phyloP scores from a whole-genome alignment of 2,113 vertebrate genomes.

The Macrotis lagotis region DNA sequence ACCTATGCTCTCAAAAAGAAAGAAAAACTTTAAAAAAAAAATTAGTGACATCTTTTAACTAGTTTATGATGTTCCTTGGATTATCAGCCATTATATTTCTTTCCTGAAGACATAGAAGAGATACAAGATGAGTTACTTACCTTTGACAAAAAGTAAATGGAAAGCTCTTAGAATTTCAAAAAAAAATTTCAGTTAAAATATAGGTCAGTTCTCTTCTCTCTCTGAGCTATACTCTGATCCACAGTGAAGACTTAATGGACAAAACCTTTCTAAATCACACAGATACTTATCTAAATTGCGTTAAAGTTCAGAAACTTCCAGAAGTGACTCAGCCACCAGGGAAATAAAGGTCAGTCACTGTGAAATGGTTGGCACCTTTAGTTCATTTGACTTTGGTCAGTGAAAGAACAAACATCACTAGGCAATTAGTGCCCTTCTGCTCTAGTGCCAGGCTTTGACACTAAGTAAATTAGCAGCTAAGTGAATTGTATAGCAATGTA shows the following conservation, averaged over 20 bases:
- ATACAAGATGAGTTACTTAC: neutral
- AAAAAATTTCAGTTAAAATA: neutral
- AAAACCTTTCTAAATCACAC: neutral
- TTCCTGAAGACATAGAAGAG: neutral
- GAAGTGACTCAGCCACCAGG: too few species aligned
- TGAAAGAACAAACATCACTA: neutral
- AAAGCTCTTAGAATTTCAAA: neutral
- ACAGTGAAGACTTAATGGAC: neutral
- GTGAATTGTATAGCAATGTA: neutral
- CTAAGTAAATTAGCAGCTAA: neutral
- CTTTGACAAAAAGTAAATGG: neutral
- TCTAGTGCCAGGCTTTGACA: neutral
- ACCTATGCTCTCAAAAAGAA: neutral
- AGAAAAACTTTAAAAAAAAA: neutral
- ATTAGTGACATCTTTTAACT: neutral
- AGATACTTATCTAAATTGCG: neutral
- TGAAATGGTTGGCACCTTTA: neutral
- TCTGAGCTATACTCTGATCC: neutral
- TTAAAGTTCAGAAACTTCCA: neutral
- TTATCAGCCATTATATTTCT: neutral
- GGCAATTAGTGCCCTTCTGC: neutral
- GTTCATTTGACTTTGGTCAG: neutral
- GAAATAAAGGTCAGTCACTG: neutral
- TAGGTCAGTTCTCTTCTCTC: neutral
- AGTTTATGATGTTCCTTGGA: neutral